These are phyloP conservation scores for zebrafish (Danio rerio) DNA, from an alignment of 2,113 vertebrate genomes.

Conservation along the genomic window GRCz12tu NC_133196.1:12899501-12900000, in stretches of 20 bases:
- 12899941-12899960: slow-evolving; percentile 32
- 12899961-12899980: neutral
- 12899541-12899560: no score
- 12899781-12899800: neutral
- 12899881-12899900: slow-evolving; percentile 50
- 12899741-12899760: neutral
- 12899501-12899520: no score
- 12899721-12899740: neutral
- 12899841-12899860: neutral
- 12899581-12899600: neutral
- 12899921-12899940: slow-evolving; percentile 37
- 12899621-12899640: neutral
- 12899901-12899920: slow-evolving; percentile 37
- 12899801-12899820: neutral
- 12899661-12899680: neutral
- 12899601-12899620: slow-evolving; percentile 27
- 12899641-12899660: neutral
- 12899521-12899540: no score
- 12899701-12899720: neutral
- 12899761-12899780: neutral
- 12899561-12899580: no score
- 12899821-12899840: neutral
- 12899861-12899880: slow-evolving; percentile 14
- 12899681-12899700: neutral
- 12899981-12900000: neutral